These are phyloP conservation scores for Drosophila prosaltans DNA, from an alignment of 1,140 invertebrate species.

Conservation along the genomic window DNA sequence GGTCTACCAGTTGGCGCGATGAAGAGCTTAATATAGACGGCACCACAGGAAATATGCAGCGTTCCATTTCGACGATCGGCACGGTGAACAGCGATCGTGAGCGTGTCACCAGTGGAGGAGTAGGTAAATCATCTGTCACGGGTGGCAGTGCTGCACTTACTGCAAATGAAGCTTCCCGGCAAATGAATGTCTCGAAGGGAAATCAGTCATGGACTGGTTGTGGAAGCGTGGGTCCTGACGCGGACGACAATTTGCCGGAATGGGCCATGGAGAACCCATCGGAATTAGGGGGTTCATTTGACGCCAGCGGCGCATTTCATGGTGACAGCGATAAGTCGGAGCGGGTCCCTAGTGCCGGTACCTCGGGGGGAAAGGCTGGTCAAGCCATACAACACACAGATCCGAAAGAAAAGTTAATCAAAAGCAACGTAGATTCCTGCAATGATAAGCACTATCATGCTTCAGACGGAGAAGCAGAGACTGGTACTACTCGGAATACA, in stretches of 20 bases:
- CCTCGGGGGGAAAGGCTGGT: background rate
- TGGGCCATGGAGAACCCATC: conserved; percentile 90
- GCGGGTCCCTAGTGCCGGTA: background rate
- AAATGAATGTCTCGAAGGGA: conserved; percentile 26
- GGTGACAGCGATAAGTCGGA: conserved; percentile 74
- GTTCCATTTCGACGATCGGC: conserved; percentile 67
- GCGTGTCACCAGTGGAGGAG: conserved; percentile 6
- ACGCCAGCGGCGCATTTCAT: conserved; percentile 92
- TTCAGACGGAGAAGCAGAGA: background rate
- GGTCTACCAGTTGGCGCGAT: conserved; percentile 87
- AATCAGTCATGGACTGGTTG: conserved; percentile 44
- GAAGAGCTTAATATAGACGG: conserved; percentile 83
- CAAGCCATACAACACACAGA: background rate
- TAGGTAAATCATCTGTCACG: conserved; percentile 24
- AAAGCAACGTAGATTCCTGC: background rate
- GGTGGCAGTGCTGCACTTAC: background rate
- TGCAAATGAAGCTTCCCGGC: conserved; percentile 20
- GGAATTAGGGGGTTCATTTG: conserved; percentile 93
- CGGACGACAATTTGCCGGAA: conserved; percentile 88
- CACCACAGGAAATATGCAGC: conserved; percentile 42
- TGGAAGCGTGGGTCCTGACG: conserved; percentile 46
- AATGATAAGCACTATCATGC: background rate
- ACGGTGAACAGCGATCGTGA: conserved; percentile 41
- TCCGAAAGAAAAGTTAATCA: background rate
- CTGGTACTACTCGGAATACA: background rate